Evolutionary conservation across 2,113 vertebrate species (phyloP).

Genomic region (Nicator chloris): DNA sequence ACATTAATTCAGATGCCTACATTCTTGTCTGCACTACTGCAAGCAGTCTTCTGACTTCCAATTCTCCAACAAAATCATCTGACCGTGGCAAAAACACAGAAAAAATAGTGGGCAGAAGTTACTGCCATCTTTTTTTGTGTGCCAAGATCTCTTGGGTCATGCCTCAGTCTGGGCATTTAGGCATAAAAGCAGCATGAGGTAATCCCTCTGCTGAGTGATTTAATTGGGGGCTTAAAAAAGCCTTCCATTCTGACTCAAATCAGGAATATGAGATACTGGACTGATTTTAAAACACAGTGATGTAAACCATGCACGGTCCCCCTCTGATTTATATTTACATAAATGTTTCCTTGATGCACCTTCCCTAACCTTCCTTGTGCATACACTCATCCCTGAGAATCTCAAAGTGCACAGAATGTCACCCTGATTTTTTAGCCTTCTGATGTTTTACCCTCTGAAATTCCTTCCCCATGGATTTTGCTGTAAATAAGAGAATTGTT

Average conservation of each 20-base stretch:
- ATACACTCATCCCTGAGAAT: neutral
- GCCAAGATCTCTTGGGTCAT: neutral
- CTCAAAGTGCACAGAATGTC: neutral
- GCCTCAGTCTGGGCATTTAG: neutral
- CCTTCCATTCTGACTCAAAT: neutral
- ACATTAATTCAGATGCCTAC: rapidly evolving
- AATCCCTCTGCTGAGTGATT: neutral
- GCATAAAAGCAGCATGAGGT: neutral
- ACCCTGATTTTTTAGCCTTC: too few species aligned
- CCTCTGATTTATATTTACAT: neutral
- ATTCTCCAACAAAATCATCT: neutral
- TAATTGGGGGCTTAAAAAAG: neutral
- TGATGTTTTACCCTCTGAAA: too few species aligned
- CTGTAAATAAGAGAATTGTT: too few species aligned
- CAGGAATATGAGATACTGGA: neutral
- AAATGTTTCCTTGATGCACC: neutral
- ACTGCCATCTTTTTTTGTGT: neutral
- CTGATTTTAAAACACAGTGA: neutral
- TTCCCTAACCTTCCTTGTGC: neutral
- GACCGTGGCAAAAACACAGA: neutral
- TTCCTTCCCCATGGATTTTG: too few species aligned
- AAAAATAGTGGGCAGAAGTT: neutral
- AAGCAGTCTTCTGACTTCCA: neutral
- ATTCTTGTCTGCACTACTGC: rapidly evolving
- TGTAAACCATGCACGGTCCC: neutral